Conservation (phyloP, 2,113 vertebrate genomes). For the Desmodus rotundus region DNA sequence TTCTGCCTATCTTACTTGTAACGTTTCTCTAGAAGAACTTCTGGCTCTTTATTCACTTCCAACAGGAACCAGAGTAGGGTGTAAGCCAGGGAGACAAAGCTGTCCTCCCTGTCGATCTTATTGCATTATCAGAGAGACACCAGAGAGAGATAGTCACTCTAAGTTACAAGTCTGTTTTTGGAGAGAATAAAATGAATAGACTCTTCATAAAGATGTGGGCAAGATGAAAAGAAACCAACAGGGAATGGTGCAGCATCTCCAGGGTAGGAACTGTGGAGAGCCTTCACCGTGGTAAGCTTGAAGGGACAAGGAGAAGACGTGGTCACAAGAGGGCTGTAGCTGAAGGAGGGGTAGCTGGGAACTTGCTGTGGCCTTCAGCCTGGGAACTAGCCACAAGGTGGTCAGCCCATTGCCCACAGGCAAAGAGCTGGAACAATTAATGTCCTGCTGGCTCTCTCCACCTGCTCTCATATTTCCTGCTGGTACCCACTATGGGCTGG, state of each 20-base stretch:
- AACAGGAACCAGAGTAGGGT: neutral
- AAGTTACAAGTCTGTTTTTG: neutral
- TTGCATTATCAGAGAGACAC: neutral
- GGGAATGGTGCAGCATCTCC: neutral
- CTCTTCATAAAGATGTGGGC: neutral
- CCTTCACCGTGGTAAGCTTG: neutral
- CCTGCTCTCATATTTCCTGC: neutral
- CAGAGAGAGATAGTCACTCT: neutral
- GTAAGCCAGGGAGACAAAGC: neutral
- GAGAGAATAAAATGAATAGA: neutral
- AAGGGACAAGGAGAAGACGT: neutral
- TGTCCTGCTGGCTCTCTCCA: neutral
- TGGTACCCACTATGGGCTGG: neutral
- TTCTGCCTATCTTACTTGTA: neutral
- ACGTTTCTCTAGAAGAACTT: neutral
- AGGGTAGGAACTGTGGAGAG: neutral
- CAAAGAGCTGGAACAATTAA: neutral
- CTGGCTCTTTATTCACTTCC: neutral
- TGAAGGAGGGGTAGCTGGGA: neutral
- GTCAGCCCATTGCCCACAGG: neutral
- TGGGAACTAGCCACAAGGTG: accelerated
- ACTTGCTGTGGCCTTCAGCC: neutral
- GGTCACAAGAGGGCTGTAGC: neutral
- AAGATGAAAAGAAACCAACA: neutral
- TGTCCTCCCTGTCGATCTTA: accelerated